phyloP scores from a whole-genome alignment of 2,888 invertebrate species.

The Thera obeliscata region DNA sequence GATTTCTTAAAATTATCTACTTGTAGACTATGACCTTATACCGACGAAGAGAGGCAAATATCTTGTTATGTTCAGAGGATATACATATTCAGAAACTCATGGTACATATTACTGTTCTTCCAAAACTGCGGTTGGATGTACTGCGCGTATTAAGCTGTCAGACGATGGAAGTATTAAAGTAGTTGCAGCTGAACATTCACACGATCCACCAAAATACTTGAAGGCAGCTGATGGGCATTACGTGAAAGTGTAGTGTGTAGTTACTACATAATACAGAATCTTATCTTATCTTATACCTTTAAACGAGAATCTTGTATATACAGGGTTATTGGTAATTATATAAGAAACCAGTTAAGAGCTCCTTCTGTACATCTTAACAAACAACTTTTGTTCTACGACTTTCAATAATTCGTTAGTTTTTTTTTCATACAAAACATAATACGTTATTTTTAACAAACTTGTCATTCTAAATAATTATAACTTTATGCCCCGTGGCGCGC shows the following conservation, averaged over 20 bases:
- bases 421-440: too few species aligned
- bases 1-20: background rate
- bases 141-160: conserved; percentile 8
- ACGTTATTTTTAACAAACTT: too few species aligned
- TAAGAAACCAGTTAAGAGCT: too few species aligned
- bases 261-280: too few species aligned
- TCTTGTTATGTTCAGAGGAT: conserved; percentile 17
- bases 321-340: too few species aligned
- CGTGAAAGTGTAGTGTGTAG: background rate
- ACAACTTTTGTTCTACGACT: too few species aligned
- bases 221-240: background rate
- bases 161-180: background rate
- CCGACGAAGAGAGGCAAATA: conserved; percentile 23
- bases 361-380: too few species aligned
- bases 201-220: conserved; percentile 8
- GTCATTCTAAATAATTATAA: too few species aligned
- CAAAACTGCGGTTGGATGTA: background rate
- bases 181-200: background rate
- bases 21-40: conserved; percentile 20
- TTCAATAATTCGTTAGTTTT: too few species aligned
- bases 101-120: conserved; percentile 21
- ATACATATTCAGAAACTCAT: conserved; percentile 18
- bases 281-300: too few species aligned
- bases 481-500: too few species aligned
- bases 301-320: too few species aligned